phyloP scores from a whole-genome alignment of 2,113 vertebrate species.

The Nothocercus julius region DNA sequence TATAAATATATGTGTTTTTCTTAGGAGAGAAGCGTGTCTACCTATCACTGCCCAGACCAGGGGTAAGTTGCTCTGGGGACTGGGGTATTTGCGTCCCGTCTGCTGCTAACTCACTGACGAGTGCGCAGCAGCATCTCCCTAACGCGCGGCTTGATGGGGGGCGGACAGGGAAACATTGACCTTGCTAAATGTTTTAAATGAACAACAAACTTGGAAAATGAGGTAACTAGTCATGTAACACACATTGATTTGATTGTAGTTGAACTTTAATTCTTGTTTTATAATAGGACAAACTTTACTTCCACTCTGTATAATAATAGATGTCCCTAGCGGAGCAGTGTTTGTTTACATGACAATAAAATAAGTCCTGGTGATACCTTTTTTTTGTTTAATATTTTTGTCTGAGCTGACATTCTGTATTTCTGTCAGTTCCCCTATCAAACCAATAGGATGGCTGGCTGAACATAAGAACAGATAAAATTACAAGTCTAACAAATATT shows the following conservation, averaged over 20 bases:
- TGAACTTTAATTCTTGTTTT: background rate
- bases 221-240: background rate
- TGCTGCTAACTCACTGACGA: background rate
- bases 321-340: background rate
- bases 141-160: background rate
- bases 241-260: background rate
- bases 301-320: background rate
- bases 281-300: rapidly evolving
- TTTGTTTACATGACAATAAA: background rate
- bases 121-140: background rate
- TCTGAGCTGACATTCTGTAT: background rate
- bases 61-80: slow-evolving; percentile 82
- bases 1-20: slow-evolving; percentile 75
- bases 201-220: background rate
- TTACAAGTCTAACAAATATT: background rate
- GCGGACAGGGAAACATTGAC: background rate
- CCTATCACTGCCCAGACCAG: slow-evolving; percentile 92
- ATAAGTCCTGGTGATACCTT: background rate
- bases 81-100: background rate
- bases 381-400: background rate
- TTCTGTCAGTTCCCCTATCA: background rate
- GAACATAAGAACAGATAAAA: background rate
- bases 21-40: slow-evolving; percentile 94
- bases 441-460: background rate
- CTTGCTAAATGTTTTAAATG: background rate